A percentile compares a stretch with the other conserved stretches of the same genome.
These are phyloP conservation scores for Conops quadrifasciatus DNA, from an alignment of 2,888 invertebrate species.

Conservation along the genomic window DNA sequence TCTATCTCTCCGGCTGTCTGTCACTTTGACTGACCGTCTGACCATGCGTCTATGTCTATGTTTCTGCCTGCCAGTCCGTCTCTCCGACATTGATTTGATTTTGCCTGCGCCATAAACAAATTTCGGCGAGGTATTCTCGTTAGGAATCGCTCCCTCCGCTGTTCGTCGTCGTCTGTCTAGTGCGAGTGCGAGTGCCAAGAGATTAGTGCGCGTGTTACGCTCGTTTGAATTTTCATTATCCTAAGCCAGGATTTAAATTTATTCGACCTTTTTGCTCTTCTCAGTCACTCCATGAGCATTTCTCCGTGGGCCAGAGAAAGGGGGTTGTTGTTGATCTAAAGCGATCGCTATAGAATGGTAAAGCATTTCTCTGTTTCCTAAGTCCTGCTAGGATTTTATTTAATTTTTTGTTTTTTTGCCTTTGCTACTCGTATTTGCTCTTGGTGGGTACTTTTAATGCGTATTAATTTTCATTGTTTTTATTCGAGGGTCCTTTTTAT, in stretches of 20 bases:
- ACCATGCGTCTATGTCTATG: not conserved
- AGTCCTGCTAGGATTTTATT: conserved; percentile 22
- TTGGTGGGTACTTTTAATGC: conserved; percentile 27
- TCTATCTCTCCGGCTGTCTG: not conserved
- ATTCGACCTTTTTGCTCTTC: conserved; percentile 11
- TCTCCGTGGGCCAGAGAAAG: conserved; percentile 11
- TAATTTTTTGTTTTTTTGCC: not conserved
- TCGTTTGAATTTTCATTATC: conserved; percentile 63
- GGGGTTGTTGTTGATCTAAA: conserved; percentile 17
- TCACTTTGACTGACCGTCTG: not conserved
- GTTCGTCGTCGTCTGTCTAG: too few species aligned
- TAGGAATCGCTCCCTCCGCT: too few species aligned
- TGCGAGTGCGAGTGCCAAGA: conserved; percentile 47
- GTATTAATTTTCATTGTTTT: conserved; percentile 35
- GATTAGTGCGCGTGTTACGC: conserved; percentile 65
- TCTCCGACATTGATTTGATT: conserved; percentile 49
- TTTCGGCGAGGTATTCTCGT: conserved; percentile 39
- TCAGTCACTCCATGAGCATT: not conserved
- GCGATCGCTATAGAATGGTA: conserved; percentile 5
- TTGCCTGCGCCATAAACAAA: conserved; percentile 52
- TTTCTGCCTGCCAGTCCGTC: too few species aligned
- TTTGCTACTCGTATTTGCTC: conserved; percentile 7
- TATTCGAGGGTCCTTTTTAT: conserved; percentile 28
- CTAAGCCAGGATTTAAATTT: conserved; percentile 54
- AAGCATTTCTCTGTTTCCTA: conserved; percentile 35